These are phyloP conservation scores for Phyllostomus hastatus DNA, from an alignment of 2,113 vertebrate species.

Conservation along the genomic window DNA sequence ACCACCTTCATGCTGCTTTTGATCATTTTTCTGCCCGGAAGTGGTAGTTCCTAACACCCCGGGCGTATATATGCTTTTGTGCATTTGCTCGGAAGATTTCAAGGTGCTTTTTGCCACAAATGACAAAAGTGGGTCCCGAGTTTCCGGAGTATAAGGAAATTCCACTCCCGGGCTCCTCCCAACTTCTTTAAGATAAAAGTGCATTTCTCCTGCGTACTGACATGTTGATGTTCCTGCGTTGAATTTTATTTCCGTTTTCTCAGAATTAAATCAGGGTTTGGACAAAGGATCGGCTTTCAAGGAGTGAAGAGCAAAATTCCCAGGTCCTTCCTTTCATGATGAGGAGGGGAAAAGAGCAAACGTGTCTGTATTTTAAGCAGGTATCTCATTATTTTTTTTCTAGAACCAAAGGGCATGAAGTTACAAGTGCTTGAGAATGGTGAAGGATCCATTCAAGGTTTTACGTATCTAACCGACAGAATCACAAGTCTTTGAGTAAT, in stretches of 20 bases:
- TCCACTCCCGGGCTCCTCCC: not conserved
- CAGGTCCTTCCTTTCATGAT: not conserved
- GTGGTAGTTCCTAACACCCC: not conserved
- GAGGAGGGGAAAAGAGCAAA: not conserved
- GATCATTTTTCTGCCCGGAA: constrained; percentile 16
- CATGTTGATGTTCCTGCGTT: not conserved
- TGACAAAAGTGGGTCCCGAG: not conserved
- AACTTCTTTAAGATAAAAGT: not conserved
- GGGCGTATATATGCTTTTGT: not conserved
- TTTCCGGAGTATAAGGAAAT: constrained; percentile 6
- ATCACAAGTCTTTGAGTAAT: not conserved
- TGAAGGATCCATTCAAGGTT: not conserved
- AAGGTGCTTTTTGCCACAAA: not conserved
- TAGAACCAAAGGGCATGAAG: not conserved
- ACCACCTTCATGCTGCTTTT: not conserved
- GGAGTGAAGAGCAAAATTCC: not conserved
- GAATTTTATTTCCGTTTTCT: not conserved
- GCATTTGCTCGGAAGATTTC: not conserved
- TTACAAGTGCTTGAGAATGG: not conserved
- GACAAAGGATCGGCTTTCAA: not conserved
- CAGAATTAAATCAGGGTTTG: not conserved
- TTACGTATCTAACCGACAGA: not conserved
- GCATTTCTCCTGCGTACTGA: not conserved
- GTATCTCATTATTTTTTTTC: not conserved
- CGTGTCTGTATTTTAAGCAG: not conserved